A percentile compares a stretch with the other conserved stretches of the same genome.
These are phyloP conservation scores for Tokudaia muenninki DNA, from an alignment of 2,797 vertebrate species.

Conservation along the genomic window DNA sequence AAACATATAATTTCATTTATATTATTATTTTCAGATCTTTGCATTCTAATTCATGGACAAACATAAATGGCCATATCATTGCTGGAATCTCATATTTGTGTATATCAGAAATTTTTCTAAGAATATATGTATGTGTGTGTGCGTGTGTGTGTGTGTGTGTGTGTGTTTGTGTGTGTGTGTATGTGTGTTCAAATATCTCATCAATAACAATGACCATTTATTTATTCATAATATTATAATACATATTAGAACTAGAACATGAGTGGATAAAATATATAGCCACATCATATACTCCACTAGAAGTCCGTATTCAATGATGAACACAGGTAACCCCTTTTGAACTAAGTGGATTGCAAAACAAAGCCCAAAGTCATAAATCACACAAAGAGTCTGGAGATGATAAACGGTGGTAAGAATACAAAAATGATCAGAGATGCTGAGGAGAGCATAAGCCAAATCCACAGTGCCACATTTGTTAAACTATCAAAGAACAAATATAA, in stretches of 20 bases:
- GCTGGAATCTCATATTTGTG: background rate
- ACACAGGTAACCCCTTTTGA: background rate
- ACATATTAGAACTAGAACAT: background rate
- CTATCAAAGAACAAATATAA: background rate
- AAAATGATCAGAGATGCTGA: background rate
- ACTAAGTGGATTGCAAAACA: background rate
- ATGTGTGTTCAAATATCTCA: background rate
- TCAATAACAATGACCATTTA: background rate
- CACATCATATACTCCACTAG: background rate
- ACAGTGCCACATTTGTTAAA: background rate
- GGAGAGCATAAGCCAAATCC: background rate
- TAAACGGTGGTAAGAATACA: background rate
- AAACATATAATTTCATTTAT: background rate
- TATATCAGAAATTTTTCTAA: background rate
- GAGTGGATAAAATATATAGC: background rate
- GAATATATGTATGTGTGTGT: background rate
- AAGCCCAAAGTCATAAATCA: background rate
- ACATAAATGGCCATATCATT: background rate
- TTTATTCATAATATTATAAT: background rate
- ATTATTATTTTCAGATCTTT: background rate
- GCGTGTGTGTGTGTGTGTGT: too few relatives aligned
- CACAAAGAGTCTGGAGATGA: too few relatives aligned
- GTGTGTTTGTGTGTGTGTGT: too few relatives aligned
- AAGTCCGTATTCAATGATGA: background rate
- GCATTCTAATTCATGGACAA: background rate